These are phyloP conservation scores for Prionailurus bengalensis DNA, from an alignment of 2,113 vertebrate genomes.

Conservation along the genomic window DNA sequence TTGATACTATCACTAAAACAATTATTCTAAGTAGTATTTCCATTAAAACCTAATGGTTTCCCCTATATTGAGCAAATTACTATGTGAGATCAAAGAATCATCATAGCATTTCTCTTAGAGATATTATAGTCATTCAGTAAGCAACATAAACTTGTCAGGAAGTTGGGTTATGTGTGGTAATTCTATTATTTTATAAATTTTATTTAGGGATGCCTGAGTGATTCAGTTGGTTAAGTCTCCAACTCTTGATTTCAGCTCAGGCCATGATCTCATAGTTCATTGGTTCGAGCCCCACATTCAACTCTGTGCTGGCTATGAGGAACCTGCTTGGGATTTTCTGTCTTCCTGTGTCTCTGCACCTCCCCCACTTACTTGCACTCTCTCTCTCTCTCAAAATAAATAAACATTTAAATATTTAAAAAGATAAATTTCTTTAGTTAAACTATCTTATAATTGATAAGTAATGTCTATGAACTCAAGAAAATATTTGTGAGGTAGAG, in stretches of 20 bases:
- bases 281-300: too few relatives aligned
- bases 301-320: too few relatives aligned
- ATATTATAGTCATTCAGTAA: not conserved
- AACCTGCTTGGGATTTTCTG: too few relatives aligned
- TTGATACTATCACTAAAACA: not conserved
- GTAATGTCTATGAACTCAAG: not conserved
- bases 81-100: not conserved
- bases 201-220: too few relatives aligned
- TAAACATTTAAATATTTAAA: too few relatives aligned
- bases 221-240: too few relatives aligned
- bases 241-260: too few relatives aligned
- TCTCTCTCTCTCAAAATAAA: too few relatives aligned
- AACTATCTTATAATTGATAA: not conserved
- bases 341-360: too few relatives aligned
- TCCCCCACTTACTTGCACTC: too few relatives aligned
- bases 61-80: not conserved
- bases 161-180: not conserved
- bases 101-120: not conserved
- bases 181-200: not conserved
- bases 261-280: too few relatives aligned
- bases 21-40: not conserved
- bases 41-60: not conserved
- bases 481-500: not conserved
- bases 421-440: not conserved
- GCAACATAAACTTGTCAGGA: not conserved